Evolutionary conservation across 2,888 invertebrate species (phyloP).

Genomic region (Tenthredo notha): DNA sequence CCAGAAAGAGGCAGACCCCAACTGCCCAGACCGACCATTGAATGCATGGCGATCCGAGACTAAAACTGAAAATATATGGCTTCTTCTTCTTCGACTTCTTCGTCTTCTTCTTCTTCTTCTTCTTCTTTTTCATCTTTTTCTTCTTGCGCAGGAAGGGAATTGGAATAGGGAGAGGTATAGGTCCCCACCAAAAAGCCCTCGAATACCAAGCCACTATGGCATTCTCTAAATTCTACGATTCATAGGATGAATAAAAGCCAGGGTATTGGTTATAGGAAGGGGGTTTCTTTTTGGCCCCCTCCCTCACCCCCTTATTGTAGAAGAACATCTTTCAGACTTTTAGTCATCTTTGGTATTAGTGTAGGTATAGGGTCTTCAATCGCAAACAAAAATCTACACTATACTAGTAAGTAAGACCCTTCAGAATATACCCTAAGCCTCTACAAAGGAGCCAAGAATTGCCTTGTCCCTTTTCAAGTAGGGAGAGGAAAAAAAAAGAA

Average conservation of each 20-base stretch:
- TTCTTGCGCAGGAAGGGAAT: neutral
- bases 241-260: conserved; percentile 45
- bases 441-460: neutral
- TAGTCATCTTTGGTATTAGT: conserved; percentile 23
- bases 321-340: conserved; percentile 37
- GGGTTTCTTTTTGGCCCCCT: too few relatives aligned
- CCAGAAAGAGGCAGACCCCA: conserved; percentile 24
- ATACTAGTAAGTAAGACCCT: neutral
- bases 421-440: neutral
- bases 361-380: conserved; percentile 11
- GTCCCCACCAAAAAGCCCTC: conserved; percentile 4
- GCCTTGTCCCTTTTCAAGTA: neutral
- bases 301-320: too few relatives aligned
- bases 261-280: neutral
- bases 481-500: neutral
- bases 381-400: conserved; percentile 14
- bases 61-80: conserved; percentile 52
- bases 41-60: conserved; percentile 38
- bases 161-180: conserved; percentile 21
- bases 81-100: conserved; percentile 25
- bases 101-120: conserved; percentile 18
- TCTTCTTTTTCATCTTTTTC: neutral
- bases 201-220: conserved; percentile 20
- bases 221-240: conserved; percentile 43
- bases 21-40: conserved; percentile 25